Evolutionary conservation across 2,888 invertebrate species (phyloP).

Genomic region (Lasioglossum zephyrum): DNA sequence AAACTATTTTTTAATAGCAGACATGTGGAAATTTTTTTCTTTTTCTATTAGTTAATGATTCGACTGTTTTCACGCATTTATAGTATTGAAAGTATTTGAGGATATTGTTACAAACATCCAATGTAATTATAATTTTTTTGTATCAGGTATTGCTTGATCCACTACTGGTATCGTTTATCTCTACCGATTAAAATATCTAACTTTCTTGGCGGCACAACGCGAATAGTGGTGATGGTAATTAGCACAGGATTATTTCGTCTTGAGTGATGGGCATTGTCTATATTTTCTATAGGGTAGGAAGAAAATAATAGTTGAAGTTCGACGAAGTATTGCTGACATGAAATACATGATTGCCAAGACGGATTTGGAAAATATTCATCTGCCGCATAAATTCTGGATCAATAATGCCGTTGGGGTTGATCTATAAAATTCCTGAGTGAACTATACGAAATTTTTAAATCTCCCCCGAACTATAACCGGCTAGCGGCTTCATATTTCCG

Average conservation of each 20-base stretch:
- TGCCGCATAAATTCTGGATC: background rate
- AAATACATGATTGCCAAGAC: background rate
- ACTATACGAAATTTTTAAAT: background rate
- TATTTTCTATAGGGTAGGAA: background rate
- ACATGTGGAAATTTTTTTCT: background rate
- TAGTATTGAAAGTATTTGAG: background rate
- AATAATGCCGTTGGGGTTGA: background rate
- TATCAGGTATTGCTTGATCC: too few relatives aligned
- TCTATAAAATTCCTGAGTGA: slow-evolving; percentile 2
- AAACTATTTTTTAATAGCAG: background rate
- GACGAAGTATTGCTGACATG: background rate
- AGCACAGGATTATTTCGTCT: background rate
- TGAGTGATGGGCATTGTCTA: background rate
- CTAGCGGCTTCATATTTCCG: slow-evolving; percentile 17
- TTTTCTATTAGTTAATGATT: background rate
- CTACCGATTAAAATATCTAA: background rate
- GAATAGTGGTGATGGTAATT: background rate
- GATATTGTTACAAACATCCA: background rate
- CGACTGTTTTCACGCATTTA: too few relatives aligned
- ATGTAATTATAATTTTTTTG: background rate
- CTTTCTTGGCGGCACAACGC: background rate
- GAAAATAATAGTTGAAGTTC: background rate
- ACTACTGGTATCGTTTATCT: background rate
- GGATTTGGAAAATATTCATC: background rate
- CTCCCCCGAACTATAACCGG: background rate